Evolutionary conservation across 2,113 vertebrate species (phyloP).

Genomic region (human (Homo sapiens)): DNA sequence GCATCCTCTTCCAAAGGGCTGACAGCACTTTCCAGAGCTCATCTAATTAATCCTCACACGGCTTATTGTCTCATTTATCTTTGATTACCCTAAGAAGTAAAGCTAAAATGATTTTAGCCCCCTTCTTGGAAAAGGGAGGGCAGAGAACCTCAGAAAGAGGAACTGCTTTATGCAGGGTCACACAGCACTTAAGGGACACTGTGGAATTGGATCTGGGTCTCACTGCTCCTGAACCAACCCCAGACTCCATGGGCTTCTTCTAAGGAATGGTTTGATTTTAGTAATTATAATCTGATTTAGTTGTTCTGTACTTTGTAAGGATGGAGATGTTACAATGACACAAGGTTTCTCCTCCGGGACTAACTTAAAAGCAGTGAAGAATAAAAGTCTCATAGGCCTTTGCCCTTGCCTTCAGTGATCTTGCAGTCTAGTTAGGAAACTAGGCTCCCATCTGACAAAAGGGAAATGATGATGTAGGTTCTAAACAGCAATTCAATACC

Average conservation of each 20-base stretch:
- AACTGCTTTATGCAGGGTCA: not conserved
- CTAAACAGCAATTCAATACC: conserved; percentile 28
- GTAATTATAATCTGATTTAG: not conserved
- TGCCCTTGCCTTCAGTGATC: not conserved
- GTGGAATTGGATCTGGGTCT: not conserved
- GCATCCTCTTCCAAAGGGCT: conserved; percentile 14
- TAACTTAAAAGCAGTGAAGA: not conserved
- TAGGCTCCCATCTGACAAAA: not conserved
- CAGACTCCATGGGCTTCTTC: not conserved
- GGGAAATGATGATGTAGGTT: not conserved
- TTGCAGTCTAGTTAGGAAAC: conserved; percentile 51
- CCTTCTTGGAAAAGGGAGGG: conserved; percentile 8
- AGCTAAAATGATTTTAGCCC: not conserved
- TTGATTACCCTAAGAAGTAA: conserved; percentile 54
- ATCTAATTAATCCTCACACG: conserved; percentile 53
- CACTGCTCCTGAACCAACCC: not conserved
- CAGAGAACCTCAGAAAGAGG: not conserved
- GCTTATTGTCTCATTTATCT: conserved; percentile 57
- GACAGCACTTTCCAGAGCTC: not conserved
- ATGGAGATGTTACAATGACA: not conserved
- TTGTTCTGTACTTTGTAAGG: not conserved
- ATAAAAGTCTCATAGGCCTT: not conserved
- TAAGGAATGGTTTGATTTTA: not conserved
- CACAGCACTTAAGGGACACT: not conserved
- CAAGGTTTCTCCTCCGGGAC: not conserved